Evolutionary conservation across 2,797 vertebrate genomes (phyloP).

Genomic region (Muscicapa striata): DNA sequence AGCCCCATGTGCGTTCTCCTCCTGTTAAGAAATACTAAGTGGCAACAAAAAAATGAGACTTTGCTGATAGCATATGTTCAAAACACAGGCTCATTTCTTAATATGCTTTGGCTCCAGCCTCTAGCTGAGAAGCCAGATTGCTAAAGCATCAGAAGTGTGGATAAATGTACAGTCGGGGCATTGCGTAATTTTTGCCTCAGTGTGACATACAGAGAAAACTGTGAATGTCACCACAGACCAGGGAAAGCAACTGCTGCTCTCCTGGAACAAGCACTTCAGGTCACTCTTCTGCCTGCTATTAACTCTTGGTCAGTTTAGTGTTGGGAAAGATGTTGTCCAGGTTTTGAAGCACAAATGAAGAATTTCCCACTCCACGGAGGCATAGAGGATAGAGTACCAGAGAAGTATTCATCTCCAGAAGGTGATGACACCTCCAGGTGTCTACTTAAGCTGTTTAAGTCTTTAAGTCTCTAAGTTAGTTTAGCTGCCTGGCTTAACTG

Average conservation of each 20-base stretch:
- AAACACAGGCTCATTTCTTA: slow-evolving; percentile 15
- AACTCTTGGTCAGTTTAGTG: not conserved
- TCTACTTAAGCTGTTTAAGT: not conserved
- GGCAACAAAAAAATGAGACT: not conserved
- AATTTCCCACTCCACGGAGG: not conserved
- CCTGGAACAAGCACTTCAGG: not conserved
- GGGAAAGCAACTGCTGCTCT: not conserved
- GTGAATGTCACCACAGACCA: not conserved
- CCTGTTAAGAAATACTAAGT: slow-evolving; percentile 26
- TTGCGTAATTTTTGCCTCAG: slow-evolving; percentile 1
- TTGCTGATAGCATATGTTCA: slow-evolving; percentile 28
- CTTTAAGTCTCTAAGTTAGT: not conserved
- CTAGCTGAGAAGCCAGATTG: slow-evolving; percentile 37
- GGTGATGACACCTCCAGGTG: not conserved
- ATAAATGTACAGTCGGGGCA: not conserved
- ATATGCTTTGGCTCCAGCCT: not conserved
- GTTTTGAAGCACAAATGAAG: not conserved
- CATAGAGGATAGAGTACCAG: not conserved
- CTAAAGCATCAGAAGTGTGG: not conserved
- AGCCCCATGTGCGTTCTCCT: not conserved
- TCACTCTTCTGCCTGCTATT: not conserved
- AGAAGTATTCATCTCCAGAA: not conserved
- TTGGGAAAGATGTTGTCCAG: not conserved
- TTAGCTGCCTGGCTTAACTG: not conserved
- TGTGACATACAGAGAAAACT: not conserved